Percentiles rank a stretch among this genome's conserved stretches.
phyloP scores from a whole-genome alignment of 1,140 invertebrate species.

The Leptoteleia sp. region DNA sequence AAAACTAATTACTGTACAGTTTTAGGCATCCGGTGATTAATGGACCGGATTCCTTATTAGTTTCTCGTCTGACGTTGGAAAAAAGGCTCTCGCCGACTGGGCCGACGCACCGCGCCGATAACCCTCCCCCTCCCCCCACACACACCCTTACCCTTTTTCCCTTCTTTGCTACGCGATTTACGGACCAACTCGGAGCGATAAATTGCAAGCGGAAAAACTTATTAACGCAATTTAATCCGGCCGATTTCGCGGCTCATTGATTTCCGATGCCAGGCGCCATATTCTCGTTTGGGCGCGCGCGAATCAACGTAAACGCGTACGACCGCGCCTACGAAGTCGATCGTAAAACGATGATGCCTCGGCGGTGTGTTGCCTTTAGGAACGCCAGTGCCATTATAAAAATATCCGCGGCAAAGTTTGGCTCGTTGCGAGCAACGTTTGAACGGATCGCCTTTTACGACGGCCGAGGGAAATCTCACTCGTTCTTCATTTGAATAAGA shows the following conservation, averaged over 20 bases:
- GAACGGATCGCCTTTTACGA: too few relatives aligned
- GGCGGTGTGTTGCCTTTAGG: neutral
- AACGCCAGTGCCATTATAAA: neutral
- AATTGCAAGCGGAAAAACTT: conserved; percentile 44
- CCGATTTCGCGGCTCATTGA: conserved; percentile 55
- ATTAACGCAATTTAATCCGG: conserved; percentile 45
- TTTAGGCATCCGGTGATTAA: conserved; percentile 49
- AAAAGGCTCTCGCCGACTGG: conserved; percentile 18
- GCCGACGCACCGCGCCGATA: neutral
- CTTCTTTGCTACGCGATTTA: conserved; percentile 22
- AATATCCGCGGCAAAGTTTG: too few relatives aligned
- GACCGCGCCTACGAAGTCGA: neutral
- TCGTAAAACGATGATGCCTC: conserved; percentile 4
- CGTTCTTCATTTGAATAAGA: too few relatives aligned
- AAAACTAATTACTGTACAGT: conserved; percentile 60
- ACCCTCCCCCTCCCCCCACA: neutral
- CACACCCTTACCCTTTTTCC: neutral
- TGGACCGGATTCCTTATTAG: conserved; percentile 55
- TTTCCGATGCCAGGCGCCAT: conserved; percentile 24
- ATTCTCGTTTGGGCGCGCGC: conserved; percentile 20
- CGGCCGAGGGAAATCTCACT: too few relatives aligned
- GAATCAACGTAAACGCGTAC: conserved; percentile 17
- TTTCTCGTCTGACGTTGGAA: conserved; percentile 32
- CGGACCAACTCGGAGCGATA: conserved; percentile 38
- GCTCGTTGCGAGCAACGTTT: too few relatives aligned